Evolutionary conservation across 2,797 vertebrate species (phyloP), one percentile per base, ranked within the genome.

Genomic region (Cossypha dichroa): DNA sequence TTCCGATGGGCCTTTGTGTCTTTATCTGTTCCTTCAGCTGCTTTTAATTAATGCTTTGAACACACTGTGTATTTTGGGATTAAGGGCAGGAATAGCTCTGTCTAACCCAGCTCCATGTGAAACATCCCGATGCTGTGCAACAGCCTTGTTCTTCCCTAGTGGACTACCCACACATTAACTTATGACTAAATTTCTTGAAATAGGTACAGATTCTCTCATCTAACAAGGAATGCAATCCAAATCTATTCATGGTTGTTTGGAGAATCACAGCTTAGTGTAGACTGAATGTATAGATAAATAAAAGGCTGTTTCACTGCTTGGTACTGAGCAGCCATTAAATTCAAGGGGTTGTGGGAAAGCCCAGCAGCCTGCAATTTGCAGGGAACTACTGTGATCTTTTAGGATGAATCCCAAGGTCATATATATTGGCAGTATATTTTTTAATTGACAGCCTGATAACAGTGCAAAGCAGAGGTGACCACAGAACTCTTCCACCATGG

Each of bases 1-100:
- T 92, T 89, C 74, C 0, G 2, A 67, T 76, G 33, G 49, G 68
- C 43, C 43, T 95, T 92, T 93, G 63, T 70, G 69, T 81, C 81
- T 92, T 92, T 96, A 94, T 92, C 84, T 89, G 41, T 77, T 94
- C 83, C 77, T 95, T 95, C 91, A 96, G 75, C 76, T 94, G 82
- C 48, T 89, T 95, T 90, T 93, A 95, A 95, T 94, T 95, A 96
- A 94, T 54, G 43, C 60, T 94, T 95, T 93, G 85, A 96, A 77
- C 75, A 68, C 49, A 80, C 21, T 1, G 2, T 60, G 55, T 70
- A 62, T 95, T 96, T 93, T 72, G 76, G 49, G 83, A 85, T 96
- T 91, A 84, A 93, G 83, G 75, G 25, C 6, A 15, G 79, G 64
- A 93, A 73, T 79, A 90, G 79, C 36, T 79, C 66, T 82, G 90